Percentiles rank a stretch among this genome's conserved stretches.
These are phyloP conservation scores for Leucoma salicis DNA, from an alignment of 2,888 invertebrate genomes.

Conservation along the genomic window DNA sequence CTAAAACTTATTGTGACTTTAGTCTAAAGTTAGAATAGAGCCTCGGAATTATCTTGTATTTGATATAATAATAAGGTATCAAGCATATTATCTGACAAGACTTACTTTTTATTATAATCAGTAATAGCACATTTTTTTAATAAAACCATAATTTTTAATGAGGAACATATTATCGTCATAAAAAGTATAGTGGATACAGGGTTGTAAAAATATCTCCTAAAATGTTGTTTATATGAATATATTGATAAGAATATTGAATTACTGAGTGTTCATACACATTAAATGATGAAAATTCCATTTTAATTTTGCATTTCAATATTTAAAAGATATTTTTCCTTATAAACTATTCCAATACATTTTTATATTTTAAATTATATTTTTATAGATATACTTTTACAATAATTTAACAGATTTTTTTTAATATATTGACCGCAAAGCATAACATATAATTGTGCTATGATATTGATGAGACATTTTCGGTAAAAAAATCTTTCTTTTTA, in stretches of 20 bases:
- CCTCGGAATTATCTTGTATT: constrained; percentile 17
- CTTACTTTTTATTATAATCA: constrained; percentile 29
- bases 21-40: not conserved
- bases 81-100: constrained; percentile 36
- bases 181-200: constrained; percentile 81
- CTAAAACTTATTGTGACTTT: not conserved
- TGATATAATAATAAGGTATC: constrained; percentile 31
- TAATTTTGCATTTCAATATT: constrained; percentile 64
- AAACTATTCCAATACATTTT: constrained; percentile 57
- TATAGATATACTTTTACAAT: constrained; percentile 50
- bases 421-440: constrained; percentile 2
- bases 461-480: constrained; percentile 22
- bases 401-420: constrained; percentile 31
- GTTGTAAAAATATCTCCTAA: constrained; percentile 81
- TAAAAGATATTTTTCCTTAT: constrained; percentile 43
- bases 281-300: constrained; percentile 64
- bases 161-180: constrained; percentile 63
- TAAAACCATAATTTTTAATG: constrained; percentile 51
- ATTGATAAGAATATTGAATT: constrained; percentile 70
- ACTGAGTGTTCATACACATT: constrained; percentile 67
- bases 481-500: constrained; percentile 14
- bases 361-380: constrained; percentile 47
- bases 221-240: constrained; percentile 77
- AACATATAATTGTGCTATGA: constrained; percentile 12
- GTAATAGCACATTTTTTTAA: constrained; percentile 34